Conservation (phyloP, 2,113 vertebrate genomes). For the Rhodinocichla rosea region DNA sequence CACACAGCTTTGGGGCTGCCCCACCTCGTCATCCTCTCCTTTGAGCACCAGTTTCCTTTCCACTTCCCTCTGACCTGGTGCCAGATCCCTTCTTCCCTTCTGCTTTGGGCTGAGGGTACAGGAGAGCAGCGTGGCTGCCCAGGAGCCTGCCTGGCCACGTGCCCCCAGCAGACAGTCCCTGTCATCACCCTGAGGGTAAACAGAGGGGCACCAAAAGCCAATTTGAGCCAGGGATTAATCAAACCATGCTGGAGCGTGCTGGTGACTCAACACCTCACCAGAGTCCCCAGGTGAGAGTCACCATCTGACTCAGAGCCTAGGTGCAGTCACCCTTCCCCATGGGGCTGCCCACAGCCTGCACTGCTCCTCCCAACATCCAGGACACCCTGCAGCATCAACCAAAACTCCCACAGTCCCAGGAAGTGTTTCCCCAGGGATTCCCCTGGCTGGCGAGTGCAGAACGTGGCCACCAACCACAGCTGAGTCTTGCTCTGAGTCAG, state of each 20-base stretch:
- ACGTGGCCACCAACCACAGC: not conserved
- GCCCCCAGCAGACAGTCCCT: not conserved
- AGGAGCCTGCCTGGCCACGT: accelerated
- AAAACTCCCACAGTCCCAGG: not conserved
- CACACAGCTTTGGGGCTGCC: not conserved
- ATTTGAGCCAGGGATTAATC: not conserved
- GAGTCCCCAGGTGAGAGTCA: not conserved
- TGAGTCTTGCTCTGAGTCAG: accelerated
- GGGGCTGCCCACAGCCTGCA: not conserved
- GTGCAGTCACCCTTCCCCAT: not conserved
- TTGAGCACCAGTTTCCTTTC: not conserved
- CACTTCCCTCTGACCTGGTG: not conserved
- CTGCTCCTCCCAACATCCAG: accelerated
- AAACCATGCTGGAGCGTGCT: not conserved
- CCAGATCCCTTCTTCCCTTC: not conserved
- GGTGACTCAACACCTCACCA: not conserved
- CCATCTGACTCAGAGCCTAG: accelerated
- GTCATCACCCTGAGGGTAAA: not conserved
- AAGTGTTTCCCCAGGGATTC: not conserved
- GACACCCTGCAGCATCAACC: not conserved
- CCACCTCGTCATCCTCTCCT: not conserved
- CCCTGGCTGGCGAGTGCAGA: not conserved
- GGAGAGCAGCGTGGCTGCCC: not conserved
- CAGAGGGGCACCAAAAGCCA: not conserved
- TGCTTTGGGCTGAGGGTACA: not conserved